phyloP scores from a whole-genome alignment of 1,140 invertebrate species.

The Camponotus pennsylvanicus region DNA sequence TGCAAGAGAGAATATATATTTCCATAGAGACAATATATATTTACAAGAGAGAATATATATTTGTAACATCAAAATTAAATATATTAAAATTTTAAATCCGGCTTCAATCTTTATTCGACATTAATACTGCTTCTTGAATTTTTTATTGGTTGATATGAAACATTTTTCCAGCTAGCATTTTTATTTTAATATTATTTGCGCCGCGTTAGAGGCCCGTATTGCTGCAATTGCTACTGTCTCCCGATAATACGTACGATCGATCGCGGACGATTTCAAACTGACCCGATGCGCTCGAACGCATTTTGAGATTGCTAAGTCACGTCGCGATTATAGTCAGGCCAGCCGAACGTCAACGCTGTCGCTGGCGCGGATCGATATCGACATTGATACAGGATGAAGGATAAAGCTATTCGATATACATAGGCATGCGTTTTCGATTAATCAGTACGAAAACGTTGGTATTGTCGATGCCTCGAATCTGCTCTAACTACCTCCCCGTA shows the following conservation, averaged over 20 bases:
- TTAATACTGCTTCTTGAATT: background rate
- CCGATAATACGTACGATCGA: constrained; percentile 35
- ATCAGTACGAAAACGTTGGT: constrained; percentile 57
- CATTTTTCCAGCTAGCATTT: background rate
- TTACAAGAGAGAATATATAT: background rate
- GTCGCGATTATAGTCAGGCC: constrained; percentile 54
- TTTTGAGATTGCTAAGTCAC: constrained; percentile 62
- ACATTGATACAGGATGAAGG: constrained; percentile 58
- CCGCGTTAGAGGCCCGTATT: background rate
- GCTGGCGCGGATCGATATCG: constrained; percentile 46
- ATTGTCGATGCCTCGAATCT: constrained; percentile 53
- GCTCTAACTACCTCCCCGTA: constrained; percentile 68
- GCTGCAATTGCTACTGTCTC: constrained; percentile 22
- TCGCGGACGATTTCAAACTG: constrained; percentile 45
- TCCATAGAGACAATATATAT: background rate
- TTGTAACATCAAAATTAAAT: background rate
- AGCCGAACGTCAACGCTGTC: constrained; percentile 52
- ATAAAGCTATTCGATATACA: constrained; percentile 57
- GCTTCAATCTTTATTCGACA: background rate
- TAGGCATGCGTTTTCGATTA: constrained; percentile 65
- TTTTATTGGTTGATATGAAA: background rate
- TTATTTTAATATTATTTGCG: constrained; percentile 36
- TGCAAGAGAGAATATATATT: background rate
- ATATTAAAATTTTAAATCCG: background rate
- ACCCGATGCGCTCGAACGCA: constrained; percentile 58